A percentile compares a stretch with the other conserved stretches of the same genome.
These are phyloP conservation scores for Rhingia campestris DNA, from an alignment of 2,888 invertebrate genomes.

Conservation along the genomic window DNA sequence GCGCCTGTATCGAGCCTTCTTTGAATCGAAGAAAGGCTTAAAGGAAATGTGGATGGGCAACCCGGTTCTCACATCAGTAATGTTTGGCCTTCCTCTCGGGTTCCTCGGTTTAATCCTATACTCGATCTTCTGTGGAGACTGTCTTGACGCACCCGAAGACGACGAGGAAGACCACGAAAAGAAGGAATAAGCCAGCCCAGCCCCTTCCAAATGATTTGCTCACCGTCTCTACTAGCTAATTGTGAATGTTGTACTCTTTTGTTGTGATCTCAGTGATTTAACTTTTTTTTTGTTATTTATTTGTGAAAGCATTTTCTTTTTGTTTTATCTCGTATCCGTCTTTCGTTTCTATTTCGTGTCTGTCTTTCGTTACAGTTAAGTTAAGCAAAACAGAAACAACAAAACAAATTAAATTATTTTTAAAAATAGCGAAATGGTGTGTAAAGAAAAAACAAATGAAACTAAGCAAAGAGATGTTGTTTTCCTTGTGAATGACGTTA, in stretches of 20 bases:
- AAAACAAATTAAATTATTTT: conserved; percentile 62
- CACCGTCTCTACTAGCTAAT: conserved; percentile 25
- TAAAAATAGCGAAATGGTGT: conserved; percentile 58
- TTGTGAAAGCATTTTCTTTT: conserved; percentile 16
- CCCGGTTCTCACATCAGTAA: conserved; percentile 94
- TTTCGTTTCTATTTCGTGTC: conserved; percentile 28
- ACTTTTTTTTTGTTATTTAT: conserved; percentile 49
- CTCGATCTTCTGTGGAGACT: conserved; percentile 97
- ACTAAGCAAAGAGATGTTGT: conserved; percentile 26
- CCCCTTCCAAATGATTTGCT: conserved; percentile 27
- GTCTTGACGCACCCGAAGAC: conserved; percentile 94
- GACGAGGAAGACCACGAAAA: conserved; percentile 84
- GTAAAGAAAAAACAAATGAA: conserved; percentile 44
- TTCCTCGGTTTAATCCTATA: conserved; percentile 97
- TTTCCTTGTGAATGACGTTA: conserved; percentile 24
- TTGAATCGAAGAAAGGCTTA: conserved; percentile 91
- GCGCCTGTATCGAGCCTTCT: conserved; percentile 90
- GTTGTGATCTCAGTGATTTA: conserved; percentile 65
- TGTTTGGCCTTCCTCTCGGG: conserved; percentile 96
- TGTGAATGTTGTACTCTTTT: conserved; percentile 63
- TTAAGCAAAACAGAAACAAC: conserved; percentile 11
- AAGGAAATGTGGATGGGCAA: conserved; percentile 95
- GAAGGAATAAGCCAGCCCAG: conserved; percentile 80
- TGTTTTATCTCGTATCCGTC: neutral
- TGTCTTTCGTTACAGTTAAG: conserved; percentile 46